Conservation (phyloP, 2,888 invertebrate genomes). For the Phania funesta region DNA sequence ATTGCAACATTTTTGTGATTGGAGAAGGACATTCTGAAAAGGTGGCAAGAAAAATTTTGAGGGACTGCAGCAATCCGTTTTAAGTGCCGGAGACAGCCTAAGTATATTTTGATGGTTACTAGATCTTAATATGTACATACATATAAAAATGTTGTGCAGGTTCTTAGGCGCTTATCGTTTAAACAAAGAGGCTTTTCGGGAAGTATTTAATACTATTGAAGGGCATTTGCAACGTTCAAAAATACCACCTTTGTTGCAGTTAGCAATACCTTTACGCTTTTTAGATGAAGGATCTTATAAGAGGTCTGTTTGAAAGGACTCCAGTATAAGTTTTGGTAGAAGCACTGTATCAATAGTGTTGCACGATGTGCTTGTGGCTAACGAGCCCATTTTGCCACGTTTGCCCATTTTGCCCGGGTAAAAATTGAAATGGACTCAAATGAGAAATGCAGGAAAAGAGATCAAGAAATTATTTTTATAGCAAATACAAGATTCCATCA, state of each 20-base stretch:
- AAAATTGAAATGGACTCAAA: too few relatives aligned
- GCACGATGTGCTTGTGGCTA: too few relatives aligned
- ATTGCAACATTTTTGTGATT: too few relatives aligned
- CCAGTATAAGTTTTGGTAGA: not conserved
- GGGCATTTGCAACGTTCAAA: constrained; percentile 14
- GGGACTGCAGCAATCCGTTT: too few relatives aligned
- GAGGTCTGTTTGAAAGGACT: not conserved
- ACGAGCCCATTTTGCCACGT: too few relatives aligned
- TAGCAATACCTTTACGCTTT: not conserved
- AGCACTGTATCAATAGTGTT: not conserved
- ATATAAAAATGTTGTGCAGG: not conserved
- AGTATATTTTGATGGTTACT: too few relatives aligned
- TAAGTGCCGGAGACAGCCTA: too few relatives aligned
- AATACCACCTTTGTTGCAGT: constrained; percentile 8
- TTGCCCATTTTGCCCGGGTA: not conserved
- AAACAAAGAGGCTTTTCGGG: constrained; percentile 5
- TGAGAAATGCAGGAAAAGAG: not conserved
- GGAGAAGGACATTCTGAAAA: too few relatives aligned
- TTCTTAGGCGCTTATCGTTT: constrained; percentile 1
- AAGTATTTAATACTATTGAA: constrained; percentile 8
- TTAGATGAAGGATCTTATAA: not conserved
- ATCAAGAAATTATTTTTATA: too few relatives aligned
- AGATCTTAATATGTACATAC: not conserved
- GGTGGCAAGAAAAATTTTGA: too few relatives aligned
- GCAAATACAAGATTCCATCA: too few relatives aligned